A percentile compares a stretch with the other conserved stretches of the same genome.
phyloP scores from a whole-genome alignment of 2,113 vertebrate genomes.

The Clarias macrocephalus region DNA sequence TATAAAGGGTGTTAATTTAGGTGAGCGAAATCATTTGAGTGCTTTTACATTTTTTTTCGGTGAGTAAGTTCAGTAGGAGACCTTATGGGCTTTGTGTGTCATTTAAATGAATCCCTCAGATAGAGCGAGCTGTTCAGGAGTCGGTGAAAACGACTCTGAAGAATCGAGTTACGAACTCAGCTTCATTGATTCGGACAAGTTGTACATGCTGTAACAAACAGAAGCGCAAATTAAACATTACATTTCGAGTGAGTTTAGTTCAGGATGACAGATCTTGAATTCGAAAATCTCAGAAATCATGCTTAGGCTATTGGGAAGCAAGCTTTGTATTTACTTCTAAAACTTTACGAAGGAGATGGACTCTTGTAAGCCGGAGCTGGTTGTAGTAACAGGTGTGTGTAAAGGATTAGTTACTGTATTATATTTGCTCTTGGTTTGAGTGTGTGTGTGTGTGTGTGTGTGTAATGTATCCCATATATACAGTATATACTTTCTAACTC shows the following conservation, averaged over 20 bases:
- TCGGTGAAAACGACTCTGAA: not conserved
- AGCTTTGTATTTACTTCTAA: not conserved
- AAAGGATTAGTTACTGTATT: not conserved
- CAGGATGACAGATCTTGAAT: not conserved
- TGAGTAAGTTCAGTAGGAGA: not conserved
- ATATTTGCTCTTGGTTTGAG: not conserved
- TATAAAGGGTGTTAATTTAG: too few relatives aligned
- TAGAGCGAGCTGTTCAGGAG: not conserved
- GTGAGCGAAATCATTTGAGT: not conserved
- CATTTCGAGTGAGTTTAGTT: not conserved
- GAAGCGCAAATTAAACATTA: not conserved
- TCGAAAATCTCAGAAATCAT: not conserved
- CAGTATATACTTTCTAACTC: too few relatives aligned
- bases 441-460: too few relatives aligned
- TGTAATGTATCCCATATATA: too few relatives aligned
- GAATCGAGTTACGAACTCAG: not conserved
- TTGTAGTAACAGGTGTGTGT: conserved; percentile 37
- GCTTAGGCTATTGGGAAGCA: not conserved
- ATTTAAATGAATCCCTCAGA: not conserved
- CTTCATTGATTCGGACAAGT: not conserved
- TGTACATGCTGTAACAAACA: not conserved
- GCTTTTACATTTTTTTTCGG: not conserved
- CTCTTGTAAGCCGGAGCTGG: not conserved
- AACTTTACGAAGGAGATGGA: not conserved
- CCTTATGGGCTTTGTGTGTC: not conserved